Evolutionary conservation across 2,113 vertebrate genomes (phyloP).

Genomic region (Platichthys flesus): DNA sequence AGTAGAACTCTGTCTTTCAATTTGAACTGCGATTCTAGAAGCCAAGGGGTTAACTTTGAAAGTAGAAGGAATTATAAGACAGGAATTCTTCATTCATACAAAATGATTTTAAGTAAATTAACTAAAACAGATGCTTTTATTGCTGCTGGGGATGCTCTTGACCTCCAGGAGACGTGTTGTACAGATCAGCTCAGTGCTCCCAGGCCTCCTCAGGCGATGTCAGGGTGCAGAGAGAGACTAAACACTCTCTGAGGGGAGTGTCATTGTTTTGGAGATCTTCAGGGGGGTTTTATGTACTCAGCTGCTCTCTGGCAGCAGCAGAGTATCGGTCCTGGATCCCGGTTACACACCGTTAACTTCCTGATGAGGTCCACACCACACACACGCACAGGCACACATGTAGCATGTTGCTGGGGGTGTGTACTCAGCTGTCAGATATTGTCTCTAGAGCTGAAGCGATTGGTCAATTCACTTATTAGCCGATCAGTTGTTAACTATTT

Average conservation of each 20-base stretch:
- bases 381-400: not conserved
- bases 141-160: too few relatives aligned
- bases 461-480: too few relatives aligned
- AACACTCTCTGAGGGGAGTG: slow-evolving; percentile 94
- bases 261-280: slow-evolving; percentile 94
- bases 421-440: not conserved
- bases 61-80: too few relatives aligned
- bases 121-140: too few relatives aligned
- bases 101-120: too few relatives aligned
- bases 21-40: too few relatives aligned
- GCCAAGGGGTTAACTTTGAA: too few relatives aligned
- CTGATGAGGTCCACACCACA: slow-evolving; percentile 66
- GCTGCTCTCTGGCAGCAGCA: slow-evolving; percentile 83
- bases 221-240: slow-evolving; percentile 89
- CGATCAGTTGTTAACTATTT: too few relatives aligned
- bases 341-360: slow-evolving; percentile 86
- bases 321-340: slow-evolving; percentile 81
- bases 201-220: not conserved
- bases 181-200: too few relatives aligned
- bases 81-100: too few relatives aligned
- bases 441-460: not conserved
- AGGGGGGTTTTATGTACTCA: slow-evolving; percentile 91
- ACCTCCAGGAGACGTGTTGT: too few relatives aligned
- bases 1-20: too few relatives aligned
- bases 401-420: not conserved